Percentiles rank a stretch among this genome's conserved stretches.
These are phyloP conservation scores for Lophochroa leadbeateri DNA, from an alignment of 2,113 vertebrate genomes.

Conservation along the genomic window DNA sequence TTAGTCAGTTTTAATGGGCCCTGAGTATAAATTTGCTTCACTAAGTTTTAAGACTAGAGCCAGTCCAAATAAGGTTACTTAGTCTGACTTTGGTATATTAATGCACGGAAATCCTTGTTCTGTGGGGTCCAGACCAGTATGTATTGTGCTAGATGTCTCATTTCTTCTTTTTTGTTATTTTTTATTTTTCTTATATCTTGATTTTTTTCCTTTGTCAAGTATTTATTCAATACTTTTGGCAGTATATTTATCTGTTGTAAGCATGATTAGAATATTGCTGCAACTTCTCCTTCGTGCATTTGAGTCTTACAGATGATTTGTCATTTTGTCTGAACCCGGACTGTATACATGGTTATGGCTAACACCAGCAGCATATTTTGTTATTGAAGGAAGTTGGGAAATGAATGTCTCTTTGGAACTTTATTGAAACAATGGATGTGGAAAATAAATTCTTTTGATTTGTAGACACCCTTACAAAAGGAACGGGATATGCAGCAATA, in stretches of 20 bases:
- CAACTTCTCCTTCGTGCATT: background rate
- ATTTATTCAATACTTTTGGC: background rate
- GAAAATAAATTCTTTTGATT: background rate
- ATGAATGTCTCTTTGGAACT: background rate
- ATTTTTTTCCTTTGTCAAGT: background rate
- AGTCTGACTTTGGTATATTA: background rate
- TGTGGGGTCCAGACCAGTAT: background rate
- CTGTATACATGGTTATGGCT: background rate
- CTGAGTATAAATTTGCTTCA: background rate
- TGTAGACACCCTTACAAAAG: constrained; percentile 19
- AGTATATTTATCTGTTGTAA: background rate
- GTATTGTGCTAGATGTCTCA: background rate
- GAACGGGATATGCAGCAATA: constrained; percentile 9
- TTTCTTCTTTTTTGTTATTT: background rate
- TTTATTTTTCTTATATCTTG: background rate
- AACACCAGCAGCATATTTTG: constrained; percentile 20
- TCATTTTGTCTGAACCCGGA: background rate
- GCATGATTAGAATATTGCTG: background rate
- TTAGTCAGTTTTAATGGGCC: background rate
- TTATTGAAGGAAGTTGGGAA: constrained; percentile 18
- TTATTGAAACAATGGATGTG: constrained; percentile 27
- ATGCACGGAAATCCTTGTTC: background rate
- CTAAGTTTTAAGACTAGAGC: background rate
- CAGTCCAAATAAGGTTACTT: background rate
- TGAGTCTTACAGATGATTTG: background rate